Base-by-base conservation (phyloP, 1,140 invertebrate genomes). In the Zeugodacus cucurbitae region DNA sequence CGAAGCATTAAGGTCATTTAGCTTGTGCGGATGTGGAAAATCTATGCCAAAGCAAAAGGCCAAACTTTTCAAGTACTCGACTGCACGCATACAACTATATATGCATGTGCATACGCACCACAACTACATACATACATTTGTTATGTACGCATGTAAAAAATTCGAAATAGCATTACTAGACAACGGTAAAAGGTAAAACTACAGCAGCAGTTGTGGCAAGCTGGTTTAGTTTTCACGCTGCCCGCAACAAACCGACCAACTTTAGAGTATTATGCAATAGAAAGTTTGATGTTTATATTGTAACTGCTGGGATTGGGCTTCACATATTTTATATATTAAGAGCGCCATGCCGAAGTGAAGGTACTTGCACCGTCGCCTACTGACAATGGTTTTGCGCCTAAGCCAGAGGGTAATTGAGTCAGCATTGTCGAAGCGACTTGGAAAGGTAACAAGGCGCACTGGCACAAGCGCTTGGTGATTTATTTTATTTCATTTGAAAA, bases 381-480 rank as follows among this genome's bases (percentile, higher is more conserved):
- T 34, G 74, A 82, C 74, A 82, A 82, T 20, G 44, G 74, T 82
- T 82, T 82, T 29, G 74, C 74, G 22, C 74, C 74, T 41, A 26
- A 34, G 41, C 11, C 74, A 82, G 32, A 74, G 44, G n/a, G 74
- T 82, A 82, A 82, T 82, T 82, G 74, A 82, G 41, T 48, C 41
- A 22, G 74, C 74, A 82, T 26, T 7, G 74, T 0, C n/a, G 41
- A 82, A n/a, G 37, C 74, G 41, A 6, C 41, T 48, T 82, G 44
- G 74, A 82, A 48, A 74, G 4, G 67, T 34, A 14, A n/a, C 67
- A 48, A 41, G 41, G 74, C 74, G 44, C 41, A 48, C 44, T 48
- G 67, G 34, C 67, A 74, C 22, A 74, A 74, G 32, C 29, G 62
- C 32, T 37, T 41, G 41, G 20, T n/a, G 48, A 82, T 82, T 82